Conservation (phyloP, 2,797 vertebrate genomes). For the Scyliorhinus canicula region DNA sequence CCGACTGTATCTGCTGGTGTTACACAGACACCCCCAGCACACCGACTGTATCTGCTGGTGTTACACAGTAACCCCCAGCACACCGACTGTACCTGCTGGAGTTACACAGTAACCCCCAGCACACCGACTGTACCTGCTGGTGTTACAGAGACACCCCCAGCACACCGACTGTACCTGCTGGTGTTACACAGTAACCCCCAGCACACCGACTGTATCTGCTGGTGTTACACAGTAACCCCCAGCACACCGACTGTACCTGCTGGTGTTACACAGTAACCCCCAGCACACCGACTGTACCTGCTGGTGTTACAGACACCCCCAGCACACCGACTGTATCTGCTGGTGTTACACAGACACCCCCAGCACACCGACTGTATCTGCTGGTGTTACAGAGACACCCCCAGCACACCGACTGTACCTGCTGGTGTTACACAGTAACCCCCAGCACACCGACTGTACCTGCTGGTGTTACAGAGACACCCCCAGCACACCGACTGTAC, state of each 20-base stretch:
- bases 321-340: not conserved
- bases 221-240: not conserved
- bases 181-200: not conserved
- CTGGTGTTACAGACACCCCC: not conserved
- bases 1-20: too few relatives aligned
- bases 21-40: not conserved
- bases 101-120: not conserved
- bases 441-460: not conserved
- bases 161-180: not conserved
- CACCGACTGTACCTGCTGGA: too few relatives aligned
- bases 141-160: not conserved
- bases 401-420: not conserved
- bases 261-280: not conserved
- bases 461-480: not conserved
- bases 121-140: not conserved
- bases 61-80: not conserved
- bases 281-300: not conserved
- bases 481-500: not conserved
- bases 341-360: not conserved
- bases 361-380: not conserved
- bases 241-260: not conserved
- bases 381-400: not conserved
- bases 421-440: not conserved
- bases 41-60: too few relatives aligned
- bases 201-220: not conserved